Evolutionary conservation across 1,140 invertebrate genomes (phyloP), one percentile per base, ranked within the genome.

Genomic region (Drosophila equinoxialis): DNA sequence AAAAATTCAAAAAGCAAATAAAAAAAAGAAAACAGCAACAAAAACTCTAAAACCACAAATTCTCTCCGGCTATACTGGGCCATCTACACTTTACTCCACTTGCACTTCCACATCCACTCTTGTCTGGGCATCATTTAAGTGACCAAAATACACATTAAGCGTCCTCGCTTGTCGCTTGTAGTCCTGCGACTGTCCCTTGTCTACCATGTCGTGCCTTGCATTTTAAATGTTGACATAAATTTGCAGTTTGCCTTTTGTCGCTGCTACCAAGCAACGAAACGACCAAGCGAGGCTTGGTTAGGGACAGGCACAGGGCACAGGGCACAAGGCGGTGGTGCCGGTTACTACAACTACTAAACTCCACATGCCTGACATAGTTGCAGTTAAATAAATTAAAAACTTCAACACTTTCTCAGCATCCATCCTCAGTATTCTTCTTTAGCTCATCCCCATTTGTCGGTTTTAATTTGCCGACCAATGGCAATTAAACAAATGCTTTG

Each of bases 71-170:
- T 11, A 51, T 17, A 14, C n/a, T 20, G 3, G 45, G 45, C 45
- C 23, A 14, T 30, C 42, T 26, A 26, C 55, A 59, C 71, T 23
- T 59, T 67, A 45, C 62, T 71, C 41, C 60, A 54, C 37, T 20
- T 33, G 11, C 58, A 54, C 37, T 14, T 26, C 33, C 39, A 33
- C 30, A 5, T 33, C 7, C n/a, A 42, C n/a, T 8, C 48, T 65
- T 39, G 68, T 65, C 73, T 78, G 73, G 72, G 67, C 71, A 67
- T 20, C 73, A 78, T 78, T 75, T 78, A 75, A 78, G 73, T 78
- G 76, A 78, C 76, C 76, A 75, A 78, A 78, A 78, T 78, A 73
- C 76, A 74, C 76, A 78, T 78, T 78, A 78, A 72, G 76, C 76
- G 76, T 45, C 39, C 35, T 63, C 67, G 67, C 35, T 51, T 51